phyloP scores from a whole-genome alignment of 2,888 invertebrate species.

The Didymodactylos carnosus region DNA sequence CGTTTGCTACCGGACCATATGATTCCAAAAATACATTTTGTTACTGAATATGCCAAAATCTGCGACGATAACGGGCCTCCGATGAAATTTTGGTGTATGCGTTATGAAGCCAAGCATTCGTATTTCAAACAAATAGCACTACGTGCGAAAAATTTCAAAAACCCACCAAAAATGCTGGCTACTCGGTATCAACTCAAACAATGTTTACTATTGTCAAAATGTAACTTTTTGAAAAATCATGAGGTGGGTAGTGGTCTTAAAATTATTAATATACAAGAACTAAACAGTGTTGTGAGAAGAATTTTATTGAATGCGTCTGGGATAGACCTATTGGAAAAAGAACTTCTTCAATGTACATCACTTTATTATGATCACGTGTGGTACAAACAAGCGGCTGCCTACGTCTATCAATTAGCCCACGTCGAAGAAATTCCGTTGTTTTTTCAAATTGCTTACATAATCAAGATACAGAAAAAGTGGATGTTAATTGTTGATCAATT shows the following conservation, averaged over 20 bases:
- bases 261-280: rapidly evolving
- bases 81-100: neutral
- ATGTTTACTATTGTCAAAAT: neutral
- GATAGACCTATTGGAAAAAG: neutral
- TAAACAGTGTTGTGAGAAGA: neutral
- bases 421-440: neutral
- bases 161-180: neutral
- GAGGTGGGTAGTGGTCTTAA: neutral
- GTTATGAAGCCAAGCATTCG: neutral
- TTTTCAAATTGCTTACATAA: neutral
- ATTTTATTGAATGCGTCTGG: neutral
- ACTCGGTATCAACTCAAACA: neutral
- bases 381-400: neutral
- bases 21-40: neutral
- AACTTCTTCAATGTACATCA: neutral
- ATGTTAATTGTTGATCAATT: neutral
- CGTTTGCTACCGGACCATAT: neutral
- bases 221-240: neutral
- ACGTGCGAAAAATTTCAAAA: neutral
- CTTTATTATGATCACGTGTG: neutral
- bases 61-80: neutral
- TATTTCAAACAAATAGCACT: neutral
- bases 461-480: neutral
- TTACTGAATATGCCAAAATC: neutral
- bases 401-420: neutral